phyloP scores from a whole-genome alignment of 2,113 vertebrate species.

The Ploceus nigricollis region DNA sequence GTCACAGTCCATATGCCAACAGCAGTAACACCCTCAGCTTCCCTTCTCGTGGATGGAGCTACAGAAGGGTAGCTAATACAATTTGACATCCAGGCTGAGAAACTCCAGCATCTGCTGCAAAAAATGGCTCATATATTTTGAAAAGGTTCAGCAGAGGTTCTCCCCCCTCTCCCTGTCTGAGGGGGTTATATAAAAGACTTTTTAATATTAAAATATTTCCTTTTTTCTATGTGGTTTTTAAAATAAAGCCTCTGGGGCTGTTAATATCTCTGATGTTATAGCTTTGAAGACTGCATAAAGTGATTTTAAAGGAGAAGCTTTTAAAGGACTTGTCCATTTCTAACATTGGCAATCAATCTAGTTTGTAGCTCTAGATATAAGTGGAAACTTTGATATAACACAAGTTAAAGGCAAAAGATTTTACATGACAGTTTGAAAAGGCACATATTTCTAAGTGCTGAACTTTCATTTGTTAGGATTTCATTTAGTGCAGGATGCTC shows the following conservation, averaged over 20 bases:
- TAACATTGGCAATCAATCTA: background rate
- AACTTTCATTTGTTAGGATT: conserved; percentile 41
- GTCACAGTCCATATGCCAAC: background rate
- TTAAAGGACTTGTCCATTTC: conserved; percentile 7
- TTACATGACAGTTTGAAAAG: conserved; percentile 17
- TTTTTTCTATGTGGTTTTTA: conserved; percentile 50
- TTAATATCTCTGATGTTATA: conserved; percentile 47
- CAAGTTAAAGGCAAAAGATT: conserved; percentile 32
- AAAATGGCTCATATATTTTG: background rate
- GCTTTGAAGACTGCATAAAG: conserved; percentile 53
- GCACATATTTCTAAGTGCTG: background rate
- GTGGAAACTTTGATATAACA: conserved; percentile 18
- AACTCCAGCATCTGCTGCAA: background rate
- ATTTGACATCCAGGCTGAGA: background rate
- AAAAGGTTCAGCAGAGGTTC: conserved; percentile 11
- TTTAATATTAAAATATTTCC: conserved; percentile 59
- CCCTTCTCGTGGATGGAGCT: background rate
- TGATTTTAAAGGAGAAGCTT: conserved; percentile 34
- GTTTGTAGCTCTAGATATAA: conserved; percentile 20
- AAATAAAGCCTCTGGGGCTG: conserved; percentile 47
- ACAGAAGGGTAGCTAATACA: background rate
- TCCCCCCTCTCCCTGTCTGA: background rate
- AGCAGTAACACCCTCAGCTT: background rate
- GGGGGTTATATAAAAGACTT: conserved; percentile 9
- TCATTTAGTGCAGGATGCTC: background rate